Percentiles rank a stretch among this genome's conserved stretches.
phyloP scores from a whole-genome alignment of 2,797 vertebrate genomes.

The Dryobates pubescens region DNA sequence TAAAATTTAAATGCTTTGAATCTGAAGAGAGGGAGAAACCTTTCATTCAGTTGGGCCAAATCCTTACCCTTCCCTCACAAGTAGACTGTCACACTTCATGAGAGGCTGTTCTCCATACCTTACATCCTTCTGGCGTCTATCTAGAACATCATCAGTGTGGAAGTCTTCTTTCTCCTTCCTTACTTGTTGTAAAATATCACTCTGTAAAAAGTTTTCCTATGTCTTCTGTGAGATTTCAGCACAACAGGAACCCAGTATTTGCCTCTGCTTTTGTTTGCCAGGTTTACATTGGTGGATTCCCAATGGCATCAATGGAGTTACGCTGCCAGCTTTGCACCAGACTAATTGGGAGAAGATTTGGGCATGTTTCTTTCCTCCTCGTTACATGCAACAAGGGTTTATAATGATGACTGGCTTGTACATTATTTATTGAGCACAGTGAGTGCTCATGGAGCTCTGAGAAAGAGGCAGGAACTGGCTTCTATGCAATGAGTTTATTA shows the following conservation, averaged over 20 bases:
- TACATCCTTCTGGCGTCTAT: neutral
- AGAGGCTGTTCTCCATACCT: neutral
- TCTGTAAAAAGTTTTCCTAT: neutral
- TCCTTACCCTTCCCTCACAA: neutral
- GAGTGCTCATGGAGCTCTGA: neutral
- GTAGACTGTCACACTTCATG: neutral
- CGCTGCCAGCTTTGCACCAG: neutral
- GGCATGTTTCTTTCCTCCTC: neutral
- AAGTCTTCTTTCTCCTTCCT: neutral
- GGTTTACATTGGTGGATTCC: neutral
- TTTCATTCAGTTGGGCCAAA: neutral
- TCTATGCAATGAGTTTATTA: neutral
- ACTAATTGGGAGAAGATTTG: neutral
- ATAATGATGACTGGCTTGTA: slow-evolving; percentile 23
- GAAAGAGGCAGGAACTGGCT: neutral
- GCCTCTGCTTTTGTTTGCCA: neutral
- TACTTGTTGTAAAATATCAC: neutral
- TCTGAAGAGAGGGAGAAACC: neutral
- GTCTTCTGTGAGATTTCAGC: neutral
- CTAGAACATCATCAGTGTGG: neutral
- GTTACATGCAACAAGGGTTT: neutral
- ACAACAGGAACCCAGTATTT: neutral
- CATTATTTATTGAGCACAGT: slow-evolving; percentile 40
- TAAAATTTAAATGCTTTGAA: neutral
- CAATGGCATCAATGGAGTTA: neutral